These are phyloP conservation scores for Portunus trituberculatus DNA, from an alignment of 1,140 invertebrate genomes.

Conservation along the genomic window DNA sequence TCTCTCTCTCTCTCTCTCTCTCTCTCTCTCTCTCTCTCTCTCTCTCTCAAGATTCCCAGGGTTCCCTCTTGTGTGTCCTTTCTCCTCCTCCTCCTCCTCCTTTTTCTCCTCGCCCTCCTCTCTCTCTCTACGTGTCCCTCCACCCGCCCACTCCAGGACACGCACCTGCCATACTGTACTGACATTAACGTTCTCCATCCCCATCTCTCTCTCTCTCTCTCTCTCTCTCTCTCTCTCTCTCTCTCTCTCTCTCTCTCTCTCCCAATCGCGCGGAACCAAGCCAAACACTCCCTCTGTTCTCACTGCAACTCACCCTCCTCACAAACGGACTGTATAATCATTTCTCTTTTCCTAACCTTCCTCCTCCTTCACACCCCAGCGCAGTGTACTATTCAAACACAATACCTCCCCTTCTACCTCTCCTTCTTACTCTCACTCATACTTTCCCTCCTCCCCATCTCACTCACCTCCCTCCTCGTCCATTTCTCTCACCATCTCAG, in stretches of 20 bases:
- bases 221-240: constrained; percentile 17
- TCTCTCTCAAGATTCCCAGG: not conserved
- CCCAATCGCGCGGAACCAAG: not conserved
- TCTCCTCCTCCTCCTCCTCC: not conserved
- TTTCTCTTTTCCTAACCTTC: not conserved
- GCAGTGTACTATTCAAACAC: not conserved
- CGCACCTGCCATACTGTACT: not conserved
- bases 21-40: not conserved
- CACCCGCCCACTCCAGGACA: not conserved
- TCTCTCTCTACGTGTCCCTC: not conserved
- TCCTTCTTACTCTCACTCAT: not conserved
- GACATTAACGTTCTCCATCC: not conserved
- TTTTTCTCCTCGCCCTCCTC: not conserved
- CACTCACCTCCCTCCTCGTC: not conserved
- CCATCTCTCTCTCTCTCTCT: constrained; percentile 9
- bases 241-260: constrained; percentile 5
- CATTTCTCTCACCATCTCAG: not conserved
- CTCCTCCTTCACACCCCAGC: not conserved
- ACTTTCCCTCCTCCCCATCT: not conserved
- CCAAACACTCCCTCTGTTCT: no score
- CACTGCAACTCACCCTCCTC: not conserved
- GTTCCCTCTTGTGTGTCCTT: not conserved
- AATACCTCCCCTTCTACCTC: not conserved
- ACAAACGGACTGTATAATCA: not conserved
- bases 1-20: not conserved